phyloP scores from a whole-genome alignment of 2,113 vertebrate genomes.

The Theristicus caerulescens region DNA sequence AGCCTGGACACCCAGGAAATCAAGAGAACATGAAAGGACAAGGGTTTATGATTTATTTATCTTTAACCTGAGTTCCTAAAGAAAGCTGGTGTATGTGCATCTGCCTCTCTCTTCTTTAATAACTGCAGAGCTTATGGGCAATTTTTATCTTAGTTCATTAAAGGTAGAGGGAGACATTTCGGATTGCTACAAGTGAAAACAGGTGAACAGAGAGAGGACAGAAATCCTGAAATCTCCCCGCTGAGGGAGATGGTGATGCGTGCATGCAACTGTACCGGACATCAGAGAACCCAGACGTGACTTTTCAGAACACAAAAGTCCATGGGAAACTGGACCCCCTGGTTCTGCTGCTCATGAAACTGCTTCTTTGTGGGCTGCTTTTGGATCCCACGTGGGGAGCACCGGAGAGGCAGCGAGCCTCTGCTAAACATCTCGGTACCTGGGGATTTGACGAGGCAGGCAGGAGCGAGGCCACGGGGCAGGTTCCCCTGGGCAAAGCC shows the following conservation, averaged over 20 bases:
- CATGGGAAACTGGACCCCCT: accelerated
- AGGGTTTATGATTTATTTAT: constrained; percentile 5
- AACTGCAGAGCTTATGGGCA: not conserved
- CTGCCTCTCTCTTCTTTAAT: not conserved
- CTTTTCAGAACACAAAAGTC: not conserved
- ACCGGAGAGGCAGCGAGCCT: not conserved
- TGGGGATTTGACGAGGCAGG: too few species aligned
- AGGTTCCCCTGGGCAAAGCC: accelerated
- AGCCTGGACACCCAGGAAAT: not conserved
- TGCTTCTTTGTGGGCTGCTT: not conserved
- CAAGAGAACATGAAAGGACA: not conserved
- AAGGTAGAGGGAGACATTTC: not conserved
- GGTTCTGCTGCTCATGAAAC: not conserved
- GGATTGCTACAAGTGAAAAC: not conserved
- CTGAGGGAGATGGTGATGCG: not conserved
- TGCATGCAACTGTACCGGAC: accelerated
- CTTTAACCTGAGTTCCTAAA: not conserved
- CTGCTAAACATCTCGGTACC: accelerated
- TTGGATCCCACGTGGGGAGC: not conserved
- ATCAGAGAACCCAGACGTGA: not conserved
- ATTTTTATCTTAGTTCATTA: not conserved
- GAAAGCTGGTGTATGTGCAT: not conserved
- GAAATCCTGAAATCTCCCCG: not conserved
- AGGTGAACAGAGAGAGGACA: not conserved
- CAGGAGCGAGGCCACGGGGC: accelerated